A percentile compares a stretch with the other conserved stretches of the same genome.
Conservation (phyloP, 2,888 invertebrate genomes). For the Metallyticus violacea region DNA sequence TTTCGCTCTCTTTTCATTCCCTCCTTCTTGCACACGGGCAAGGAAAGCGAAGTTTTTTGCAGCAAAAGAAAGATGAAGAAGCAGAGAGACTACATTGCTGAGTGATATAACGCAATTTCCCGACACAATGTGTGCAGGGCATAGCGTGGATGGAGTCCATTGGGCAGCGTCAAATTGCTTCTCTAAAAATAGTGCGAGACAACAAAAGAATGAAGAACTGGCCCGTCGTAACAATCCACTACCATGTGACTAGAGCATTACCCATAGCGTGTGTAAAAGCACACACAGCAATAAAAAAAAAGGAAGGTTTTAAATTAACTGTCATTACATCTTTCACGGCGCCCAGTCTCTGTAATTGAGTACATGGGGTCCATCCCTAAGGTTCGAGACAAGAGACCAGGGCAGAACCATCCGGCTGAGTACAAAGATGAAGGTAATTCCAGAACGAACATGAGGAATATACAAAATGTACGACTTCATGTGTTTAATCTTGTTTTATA, state of each 20-base stretch:
- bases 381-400: too few species aligned
- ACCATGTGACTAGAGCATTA: background rate
- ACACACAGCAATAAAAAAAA: background rate
- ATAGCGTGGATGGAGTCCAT: background rate
- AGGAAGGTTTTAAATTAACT: background rate
- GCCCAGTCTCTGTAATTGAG: too few species aligned
- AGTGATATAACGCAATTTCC: background rate
- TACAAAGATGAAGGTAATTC: too few species aligned
- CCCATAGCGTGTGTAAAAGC: background rate
- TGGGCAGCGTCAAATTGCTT: background rate
- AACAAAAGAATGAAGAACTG: background rate
- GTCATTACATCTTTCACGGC: background rate
- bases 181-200: background rate
- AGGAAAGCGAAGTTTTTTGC: background rate
- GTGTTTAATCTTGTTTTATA: too few species aligned
- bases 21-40: background rate
- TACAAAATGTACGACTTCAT: too few species aligned
- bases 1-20: background rate
- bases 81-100: background rate
- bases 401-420: too few species aligned
- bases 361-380: too few species aligned
- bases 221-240: background rate
- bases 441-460: too few species aligned
- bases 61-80: background rate
- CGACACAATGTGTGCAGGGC: background rate